phyloP scores from a whole-genome alignment of 2,888 invertebrate species.

The Chrysomela aeneicollis region DNA sequence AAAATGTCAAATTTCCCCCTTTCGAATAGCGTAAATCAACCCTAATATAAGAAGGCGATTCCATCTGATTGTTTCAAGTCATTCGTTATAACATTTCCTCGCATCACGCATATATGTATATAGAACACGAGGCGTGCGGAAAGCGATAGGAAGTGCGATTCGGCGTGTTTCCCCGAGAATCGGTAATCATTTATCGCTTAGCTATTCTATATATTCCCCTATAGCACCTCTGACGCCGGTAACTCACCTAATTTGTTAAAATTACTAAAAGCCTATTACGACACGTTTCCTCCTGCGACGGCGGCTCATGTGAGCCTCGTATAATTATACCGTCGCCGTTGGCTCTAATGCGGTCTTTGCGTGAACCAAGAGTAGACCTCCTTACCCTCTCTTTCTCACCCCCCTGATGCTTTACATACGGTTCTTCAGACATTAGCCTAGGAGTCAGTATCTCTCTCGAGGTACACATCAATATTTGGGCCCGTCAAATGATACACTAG shows the following conservation, averaged over 20 bases:
- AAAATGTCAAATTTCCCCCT: no score
- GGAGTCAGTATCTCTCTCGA: no score
- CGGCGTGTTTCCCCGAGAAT: not conserved
- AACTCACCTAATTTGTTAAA: slow-evolving; percentile 44
- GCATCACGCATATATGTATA: not conserved
- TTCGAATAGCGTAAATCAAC: no score
- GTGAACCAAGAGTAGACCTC: slow-evolving; percentile 15
- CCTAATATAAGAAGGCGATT: not conserved
- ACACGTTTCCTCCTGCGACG: slow-evolving; percentile 32
- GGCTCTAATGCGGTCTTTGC: slow-evolving; percentile 31
- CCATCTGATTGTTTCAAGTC: not conserved
- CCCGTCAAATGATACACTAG: no score
- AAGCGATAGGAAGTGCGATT: not conserved
- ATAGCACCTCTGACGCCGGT: slow-evolving; percentile 21
- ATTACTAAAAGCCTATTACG: slow-evolving; percentile 43
- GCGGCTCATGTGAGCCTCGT: slow-evolving; percentile 37
- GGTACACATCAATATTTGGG: no score
- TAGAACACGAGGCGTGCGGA: not conserved
- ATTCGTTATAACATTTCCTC: not conserved
- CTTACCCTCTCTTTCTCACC: not conserved
- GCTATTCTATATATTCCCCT: not conserved
- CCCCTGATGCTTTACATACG: no score
- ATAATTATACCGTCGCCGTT: slow-evolving; percentile 29
- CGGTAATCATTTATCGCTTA: slow-evolving; percentile 22
- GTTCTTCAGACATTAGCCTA: no score